A percentile compares a stretch with the other conserved stretches of the same genome.
Evolutionary conservation across 2,797 vertebrate species (phyloP).

Genomic region (Coregonus suidteri): DNA sequence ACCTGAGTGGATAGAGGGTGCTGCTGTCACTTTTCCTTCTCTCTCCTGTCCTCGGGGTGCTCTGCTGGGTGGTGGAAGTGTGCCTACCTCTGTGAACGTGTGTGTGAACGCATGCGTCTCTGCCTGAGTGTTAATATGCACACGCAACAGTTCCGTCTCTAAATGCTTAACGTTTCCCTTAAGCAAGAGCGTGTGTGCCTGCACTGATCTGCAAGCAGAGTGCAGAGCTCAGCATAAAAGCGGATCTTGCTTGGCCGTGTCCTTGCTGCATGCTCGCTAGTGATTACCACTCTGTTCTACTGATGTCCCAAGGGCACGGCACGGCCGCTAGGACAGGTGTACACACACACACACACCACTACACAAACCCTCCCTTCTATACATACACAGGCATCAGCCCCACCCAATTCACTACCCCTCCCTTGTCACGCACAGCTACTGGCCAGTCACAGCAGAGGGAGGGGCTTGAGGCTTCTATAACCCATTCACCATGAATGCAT

Average conservation of each 20-base stretch:
- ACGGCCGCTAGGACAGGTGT: constrained; percentile 44
- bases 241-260: constrained; percentile 60
- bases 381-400: neutral
- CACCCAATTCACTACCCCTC: neutral
- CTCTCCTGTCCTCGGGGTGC: constrained; percentile 50
- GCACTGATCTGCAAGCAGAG: constrained; percentile 62
- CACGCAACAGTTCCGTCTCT: constrained; percentile 52
- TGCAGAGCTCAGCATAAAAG: constrained; percentile 77
- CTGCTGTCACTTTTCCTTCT: constrained; percentile 48
- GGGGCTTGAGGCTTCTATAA: constrained; percentile 31
- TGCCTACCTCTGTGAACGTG: constrained; percentile 42
- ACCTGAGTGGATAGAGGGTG: constrained; percentile 63
- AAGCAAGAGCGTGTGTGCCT: constrained; percentile 35
- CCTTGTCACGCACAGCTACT: neutral
- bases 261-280: constrained; percentile 59
- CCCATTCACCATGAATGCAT: constrained; percentile 35
- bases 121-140: constrained; percentile 56
- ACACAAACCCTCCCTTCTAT: neutral
- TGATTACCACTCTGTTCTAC: constrained; percentile 58
- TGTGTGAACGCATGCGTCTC: constrained; percentile 6
- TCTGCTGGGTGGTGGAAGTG: constrained; percentile 51
- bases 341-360: constrained; percentile 7
- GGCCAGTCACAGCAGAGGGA: constrained; percentile 35
- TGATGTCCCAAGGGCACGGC: constrained; percentile 41
- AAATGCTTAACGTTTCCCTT: constrained; percentile 56